Base-by-base conservation (phyloP, 2,797 vertebrate genomes). In the Anomalospiza imberbis region DNA sequence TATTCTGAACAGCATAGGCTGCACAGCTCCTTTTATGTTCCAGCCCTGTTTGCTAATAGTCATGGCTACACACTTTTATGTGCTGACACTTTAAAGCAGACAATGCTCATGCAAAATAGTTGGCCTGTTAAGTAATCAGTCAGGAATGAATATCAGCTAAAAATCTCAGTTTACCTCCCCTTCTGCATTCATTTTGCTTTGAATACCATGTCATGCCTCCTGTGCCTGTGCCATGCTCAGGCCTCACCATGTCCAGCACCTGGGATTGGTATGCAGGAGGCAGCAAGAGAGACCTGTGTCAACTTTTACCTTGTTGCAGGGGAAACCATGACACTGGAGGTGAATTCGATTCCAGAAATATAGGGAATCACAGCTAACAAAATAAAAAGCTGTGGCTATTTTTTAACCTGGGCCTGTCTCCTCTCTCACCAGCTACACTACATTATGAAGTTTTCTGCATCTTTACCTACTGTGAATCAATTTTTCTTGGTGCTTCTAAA, bases 1-100 rank as follows among this genome's bases (percentile, higher is more conserved):
- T 58, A 68, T 89, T 70, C 85, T 36, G 73, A 87, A 76, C 66
- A 86, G 67, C 67, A 84, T 54, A 60, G 81, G 63, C 72, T 75
- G 66, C 89, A 87, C 60, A 85, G 51, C 55, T 70, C 63, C 86
- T 94, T 96, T 94, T 86, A 84, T 86, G 63, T 87, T 76, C 61
- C 85, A 85, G 45, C 34, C 26, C 53, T 82, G 68, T 85, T 91
- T 93, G 83, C 72, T 95, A 96, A 94, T 75, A 80, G 86, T 71
- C 70, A 65, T 15, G 76, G 63, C n/a, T 55, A 36, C 3, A 12
- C 38, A 80, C 83, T 94, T 88, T 75, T 71, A 80, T 70, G 73
- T 62, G n/a, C 86, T 84, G 90, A 84, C 79, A 91, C 91, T 93
- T 94, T 78, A 55, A 79, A 94, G 70, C 66, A 89, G 47, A 68